These are phyloP conservation scores for Meiosimyza platycephala DNA, from an alignment of 2,888 invertebrate species.

Conservation along the genomic window DNA sequence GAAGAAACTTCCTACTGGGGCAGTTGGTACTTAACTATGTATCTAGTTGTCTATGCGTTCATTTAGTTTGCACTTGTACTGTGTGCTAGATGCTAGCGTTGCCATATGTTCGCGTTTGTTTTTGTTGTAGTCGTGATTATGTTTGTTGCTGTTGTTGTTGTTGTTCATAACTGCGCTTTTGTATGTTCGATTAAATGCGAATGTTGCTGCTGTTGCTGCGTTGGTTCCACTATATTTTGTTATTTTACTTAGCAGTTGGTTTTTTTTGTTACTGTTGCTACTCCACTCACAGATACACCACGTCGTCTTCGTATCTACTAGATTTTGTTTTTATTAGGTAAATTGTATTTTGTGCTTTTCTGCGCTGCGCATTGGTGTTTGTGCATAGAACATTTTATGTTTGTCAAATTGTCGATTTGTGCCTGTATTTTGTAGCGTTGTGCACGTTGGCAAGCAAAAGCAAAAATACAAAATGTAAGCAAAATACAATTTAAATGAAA, in stretches of 20 bases:
- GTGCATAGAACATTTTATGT: not conserved
- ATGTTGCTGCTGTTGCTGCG: not conserved
- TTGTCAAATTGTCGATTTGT: no score
- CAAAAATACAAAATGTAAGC: not conserved
- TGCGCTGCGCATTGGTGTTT: not conserved
- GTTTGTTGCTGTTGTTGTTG: not conserved
- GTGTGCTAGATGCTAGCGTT: no score
- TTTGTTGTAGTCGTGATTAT: not conserved
- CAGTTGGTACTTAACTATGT: no score
- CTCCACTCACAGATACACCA: no score
- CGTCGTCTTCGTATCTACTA: not conserved
- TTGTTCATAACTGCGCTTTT: constrained; percentile 14
- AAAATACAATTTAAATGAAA: not conserved
- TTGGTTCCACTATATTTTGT: not conserved
- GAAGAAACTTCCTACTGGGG: no score
- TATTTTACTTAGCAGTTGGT: not conserved
- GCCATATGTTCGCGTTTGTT: not conserved
- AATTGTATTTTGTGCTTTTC: not conserved
- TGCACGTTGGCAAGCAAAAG: not conserved
- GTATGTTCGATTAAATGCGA: constrained; percentile 7
- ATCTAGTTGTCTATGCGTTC: not conserved
- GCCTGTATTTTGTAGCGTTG: not conserved
- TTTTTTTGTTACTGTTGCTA: not conserved
- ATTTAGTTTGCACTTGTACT: constrained; percentile 1
- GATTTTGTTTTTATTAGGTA: not conserved